These are phyloP conservation scores for Hyposoter didymator DNA, from an alignment of 2,888 invertebrate genomes.

Conservation along the genomic window DNA sequence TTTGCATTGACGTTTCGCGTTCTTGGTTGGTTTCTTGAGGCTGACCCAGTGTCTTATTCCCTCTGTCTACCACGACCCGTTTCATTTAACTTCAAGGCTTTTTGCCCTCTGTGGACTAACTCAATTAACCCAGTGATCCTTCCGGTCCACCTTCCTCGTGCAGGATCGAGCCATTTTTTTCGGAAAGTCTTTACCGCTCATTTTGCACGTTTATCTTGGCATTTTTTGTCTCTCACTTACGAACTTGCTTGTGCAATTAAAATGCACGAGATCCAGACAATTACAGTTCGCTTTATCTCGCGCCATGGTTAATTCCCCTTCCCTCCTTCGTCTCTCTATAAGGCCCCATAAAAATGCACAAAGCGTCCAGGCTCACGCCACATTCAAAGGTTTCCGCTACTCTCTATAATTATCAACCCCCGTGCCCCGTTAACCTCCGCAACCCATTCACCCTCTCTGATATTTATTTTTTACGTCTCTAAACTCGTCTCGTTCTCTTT, in stretches of 20 bases:
- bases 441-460: conserved; percentile 46
- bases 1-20: conserved; percentile 26
- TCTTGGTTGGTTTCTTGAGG: conserved; percentile 58
- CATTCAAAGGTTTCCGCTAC: conserved; percentile 57
- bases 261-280: conserved; percentile 50
- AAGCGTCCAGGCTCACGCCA: conserved; percentile 42
- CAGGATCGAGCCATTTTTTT: not conserved
- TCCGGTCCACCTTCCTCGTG: conserved; percentile 15
- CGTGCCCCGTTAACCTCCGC: conserved; percentile 31
- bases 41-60: conserved; percentile 59
- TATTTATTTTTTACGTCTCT: conserved; percentile 34
- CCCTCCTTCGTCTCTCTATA: not conserved
- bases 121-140: conserved; percentile 62
- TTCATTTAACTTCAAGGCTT: conserved; percentile 43
- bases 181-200: not conserved
- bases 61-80: conserved; percentile 23
- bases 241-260: not conserved
- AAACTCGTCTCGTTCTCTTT: conserved; percentile 35
- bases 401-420: conserved; percentile 35
- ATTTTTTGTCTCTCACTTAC: conserved; percentile 16
- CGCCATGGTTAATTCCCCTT: conserved; percentile 11
- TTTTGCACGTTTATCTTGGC: not conserved
- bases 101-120: conserved; percentile 58
- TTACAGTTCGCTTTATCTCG: conserved; percentile 42
- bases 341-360: conserved; percentile 46